phyloP scores from a whole-genome alignment of 1,140 invertebrate species.

The Leptinotarsa texana region DNA sequence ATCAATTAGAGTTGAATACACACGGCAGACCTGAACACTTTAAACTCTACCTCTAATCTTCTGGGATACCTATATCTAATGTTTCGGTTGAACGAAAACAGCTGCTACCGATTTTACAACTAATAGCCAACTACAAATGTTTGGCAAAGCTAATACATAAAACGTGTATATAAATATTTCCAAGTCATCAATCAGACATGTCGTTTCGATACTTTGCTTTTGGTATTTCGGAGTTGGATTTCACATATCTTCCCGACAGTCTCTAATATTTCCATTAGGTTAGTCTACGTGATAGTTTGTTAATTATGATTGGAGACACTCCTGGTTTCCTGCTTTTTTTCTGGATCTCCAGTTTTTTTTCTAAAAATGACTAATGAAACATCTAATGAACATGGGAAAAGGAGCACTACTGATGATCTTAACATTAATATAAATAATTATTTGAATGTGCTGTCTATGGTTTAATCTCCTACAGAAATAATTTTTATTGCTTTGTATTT shows the following conservation, averaged over 20 bases:
- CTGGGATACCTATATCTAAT: slow-evolving; percentile 20
- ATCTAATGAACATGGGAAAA: background rate
- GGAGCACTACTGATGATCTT: background rate
- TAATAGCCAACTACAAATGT: slow-evolving; percentile 24
- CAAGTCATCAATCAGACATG: slow-evolving; percentile 21
- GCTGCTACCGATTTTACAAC: slow-evolving; percentile 28
- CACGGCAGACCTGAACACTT: background rate
- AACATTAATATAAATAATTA: background rate
- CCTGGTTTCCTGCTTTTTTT: slow-evolving; percentile 4
- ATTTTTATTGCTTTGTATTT: too few relatives aligned
- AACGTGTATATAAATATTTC: slow-evolving; percentile 19
- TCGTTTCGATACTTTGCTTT: slow-evolving; percentile 8
- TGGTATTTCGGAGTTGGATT: background rate
- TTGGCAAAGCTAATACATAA: slow-evolving; percentile 18
- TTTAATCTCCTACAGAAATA: too few relatives aligned
- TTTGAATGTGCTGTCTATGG: background rate
- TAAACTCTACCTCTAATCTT: slow-evolving; percentile 28
- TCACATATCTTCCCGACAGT: background rate
- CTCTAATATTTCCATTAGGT: slow-evolving; percentile 7
- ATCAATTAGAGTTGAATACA: background rate
- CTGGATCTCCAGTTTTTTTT: background rate
- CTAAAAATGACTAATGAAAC: background rate
- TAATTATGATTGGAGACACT: slow-evolving; percentile 2
- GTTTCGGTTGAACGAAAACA: slow-evolving; percentile 23
- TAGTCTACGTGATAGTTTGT: background rate